Conservation (phyloP, 2,113 vertebrate species). For the Lamprotornis superbus region DNA sequence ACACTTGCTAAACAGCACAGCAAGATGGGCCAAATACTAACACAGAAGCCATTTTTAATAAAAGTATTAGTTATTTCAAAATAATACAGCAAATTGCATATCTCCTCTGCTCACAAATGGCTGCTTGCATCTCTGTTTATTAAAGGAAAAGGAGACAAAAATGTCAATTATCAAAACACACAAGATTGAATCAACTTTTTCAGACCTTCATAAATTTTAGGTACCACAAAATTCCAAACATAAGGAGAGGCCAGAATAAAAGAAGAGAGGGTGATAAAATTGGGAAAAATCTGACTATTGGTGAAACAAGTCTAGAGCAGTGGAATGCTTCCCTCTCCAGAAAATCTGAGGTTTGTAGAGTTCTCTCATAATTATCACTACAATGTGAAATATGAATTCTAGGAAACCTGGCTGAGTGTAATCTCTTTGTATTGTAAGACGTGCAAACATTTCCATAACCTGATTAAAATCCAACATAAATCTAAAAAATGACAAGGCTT, state of each 20-base stretch:
- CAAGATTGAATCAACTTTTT: not conserved
- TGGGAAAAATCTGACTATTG: not conserved
- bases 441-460: not conserved
- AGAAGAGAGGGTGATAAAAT: not conserved
- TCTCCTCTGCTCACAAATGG: not conserved
- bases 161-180: not conserved
- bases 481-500: not conserved
- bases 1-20: not conserved
- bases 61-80: not conserved
- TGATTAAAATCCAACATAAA: not conserved
- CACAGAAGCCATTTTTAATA: not conserved
- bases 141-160: not conserved
- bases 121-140: not conserved
- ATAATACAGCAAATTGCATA: not conserved
- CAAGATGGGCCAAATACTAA: not conserved
- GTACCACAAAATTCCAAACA: not conserved
- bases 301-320: not conserved
- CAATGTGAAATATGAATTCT: not conserved
- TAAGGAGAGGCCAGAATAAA: fast-evolving
- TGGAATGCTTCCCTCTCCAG: not conserved
- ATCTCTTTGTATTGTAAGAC: not conserved
- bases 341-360: not conserved
- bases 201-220: not conserved
- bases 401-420: not conserved
- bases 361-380: not conserved